Base-by-base conservation (phyloP, 1,140 invertebrate species). In the Rhynchophorus ferrugineus region DNA sequence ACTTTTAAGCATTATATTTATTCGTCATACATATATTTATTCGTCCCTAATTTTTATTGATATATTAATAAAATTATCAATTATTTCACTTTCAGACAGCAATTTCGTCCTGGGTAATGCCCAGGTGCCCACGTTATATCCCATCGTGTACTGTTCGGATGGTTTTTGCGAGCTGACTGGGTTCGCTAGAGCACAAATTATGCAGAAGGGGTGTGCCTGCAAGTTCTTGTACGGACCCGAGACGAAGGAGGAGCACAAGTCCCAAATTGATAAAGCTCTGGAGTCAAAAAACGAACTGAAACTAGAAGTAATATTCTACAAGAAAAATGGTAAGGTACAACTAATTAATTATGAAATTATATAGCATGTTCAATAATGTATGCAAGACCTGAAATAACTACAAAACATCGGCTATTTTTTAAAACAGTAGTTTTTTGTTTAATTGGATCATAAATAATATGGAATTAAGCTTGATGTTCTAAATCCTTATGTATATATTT, bases 31-130 rank as follows among this genome's bases (percentile, higher is more conserved):
- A n/a, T n/a, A n/a, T n/a, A n/a, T n/a, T n/a, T n/a, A n/a, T n/a
- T n/a, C n/a, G n/a, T n/a, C n/a, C n/a, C n/a, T n/a, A n/a, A n/a
- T n/a, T n/a, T n/a, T n/a, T n/a, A n/a, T n/a, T n/a, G n/a, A n/a
- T n/a, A n/a, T n/a, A n/a, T n/a, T n/a, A n/a, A n/a, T n/a, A n/a
- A n/a, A n/a, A n/a, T n/a, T n/a, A n/a, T n/a, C n/a, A n/a, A n/a
- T n/a, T n/a, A 6, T 45, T 51, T 56, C 59, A 49, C 19, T 46
- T 82, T 77, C 85, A 97, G 94, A 97, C 73, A 95, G 91, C 76
- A 97, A 96, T 78, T 97, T 97, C 75, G 93, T 97, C 63, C 77
- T 97, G 70, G 94, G 93, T 61, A 96, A 96, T 78, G 93, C 94
- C 51, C 91, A 95, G 75, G 92, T 95, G 56, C 82, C 85, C 54